Evolutionary conservation across 2,888 invertebrate genomes (phyloP), one percentile per base, ranked within the genome.

Genomic region (Acronicta psi): DNA sequence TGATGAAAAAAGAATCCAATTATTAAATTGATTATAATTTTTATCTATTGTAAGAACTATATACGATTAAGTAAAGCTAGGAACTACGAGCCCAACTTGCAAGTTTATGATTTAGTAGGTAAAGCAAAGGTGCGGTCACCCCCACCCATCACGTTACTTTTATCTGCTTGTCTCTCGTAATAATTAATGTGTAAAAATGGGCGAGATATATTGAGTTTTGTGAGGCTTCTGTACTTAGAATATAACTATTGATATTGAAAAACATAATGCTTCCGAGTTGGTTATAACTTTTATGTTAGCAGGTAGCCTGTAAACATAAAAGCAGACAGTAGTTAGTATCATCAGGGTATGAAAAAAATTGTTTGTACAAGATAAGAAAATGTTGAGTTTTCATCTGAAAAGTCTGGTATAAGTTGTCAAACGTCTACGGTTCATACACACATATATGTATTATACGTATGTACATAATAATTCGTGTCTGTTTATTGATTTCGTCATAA

Each of bases 91-190:
- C 14, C 34, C 20, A 50, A 41, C 53, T 64, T 58, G 46, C 46
- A 53, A 58, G 40, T 64, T 68, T 58, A 69, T 64, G 65, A 54
- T 64, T 69, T 67, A 63, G 38, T 69, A 62, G 69, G 40, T 58
- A 16, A 51, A 69, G 40, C 45, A 18, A 31, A 63, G 67, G 67
- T 54, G 67, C 46, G 67, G 64, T 61, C 45, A 50, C 34, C 29
- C 3, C n/a, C 34, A 34, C 46, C 62, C 50, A 40, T 36, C 69
- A 54, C 25, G 65, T 58, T 58, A 69, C 18, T 47, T 51, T 54
- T 67, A 69, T 67, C 64, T 58, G 37, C 50, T 54, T 38, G 45
- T 50, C 52, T 54, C 46, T 51, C 57, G 64, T 64, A 42, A 54
- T 69, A 64, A 68, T 64, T 47, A 64, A 50, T 51, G 55, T 50